Evolutionary conservation across 2,888 invertebrate genomes (phyloP).

Genomic region (Emmelina monodactyla): DNA sequence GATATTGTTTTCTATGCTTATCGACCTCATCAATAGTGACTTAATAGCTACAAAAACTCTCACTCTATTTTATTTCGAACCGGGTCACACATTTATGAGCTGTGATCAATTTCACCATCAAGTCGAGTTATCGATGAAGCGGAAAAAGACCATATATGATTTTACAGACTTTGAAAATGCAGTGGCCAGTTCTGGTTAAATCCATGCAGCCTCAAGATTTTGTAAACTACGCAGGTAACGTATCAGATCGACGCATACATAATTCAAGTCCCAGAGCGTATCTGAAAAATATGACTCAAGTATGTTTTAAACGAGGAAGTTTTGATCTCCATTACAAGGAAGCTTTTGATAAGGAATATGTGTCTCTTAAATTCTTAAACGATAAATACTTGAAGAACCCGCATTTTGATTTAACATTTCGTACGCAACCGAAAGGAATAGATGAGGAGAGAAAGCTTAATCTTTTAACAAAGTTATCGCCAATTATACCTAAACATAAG

Average conservation of each 20-base stretch:
- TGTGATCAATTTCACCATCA: slow-evolving; percentile 17
- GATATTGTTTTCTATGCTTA: slow-evolving; percentile 10
- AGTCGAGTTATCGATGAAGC: slow-evolving; percentile 16
- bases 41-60: slow-evolving; percentile 10
- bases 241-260: slow-evolving; percentile 17
- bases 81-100: slow-evolving; percentile 20
- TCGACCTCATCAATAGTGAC: slow-evolving; percentile 4
- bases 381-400: slow-evolving; percentile 17
- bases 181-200: slow-evolving; percentile 14
- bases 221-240: too few relatives aligned
- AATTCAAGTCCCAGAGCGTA: slow-evolving; percentile 17
- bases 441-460: slow-evolving; percentile 10
- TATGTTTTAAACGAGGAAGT: slow-evolving; percentile 12
- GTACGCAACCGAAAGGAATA: slow-evolving; percentile 14
- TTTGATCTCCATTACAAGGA: slow-evolving; percentile 16
- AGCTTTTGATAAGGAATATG: slow-evolving; percentile 14
- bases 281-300: slow-evolving; percentile 16
- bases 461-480: slow-evolving; percentile 7
- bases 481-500: slow-evolving; percentile 16
- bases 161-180: slow-evolving; percentile 16
- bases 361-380: slow-evolving; percentile 13
- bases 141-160: slow-evolving; percentile 16
- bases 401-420: slow-evolving; percentile 7
- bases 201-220: slow-evolving; percentile 13
- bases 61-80: slow-evolving; percentile 16